Percentiles rank a stretch among this genome's conserved stretches.
Evolutionary conservation across 2,113 vertebrate genomes (phyloP).

Genomic region (Echinops telfairi): DNA sequence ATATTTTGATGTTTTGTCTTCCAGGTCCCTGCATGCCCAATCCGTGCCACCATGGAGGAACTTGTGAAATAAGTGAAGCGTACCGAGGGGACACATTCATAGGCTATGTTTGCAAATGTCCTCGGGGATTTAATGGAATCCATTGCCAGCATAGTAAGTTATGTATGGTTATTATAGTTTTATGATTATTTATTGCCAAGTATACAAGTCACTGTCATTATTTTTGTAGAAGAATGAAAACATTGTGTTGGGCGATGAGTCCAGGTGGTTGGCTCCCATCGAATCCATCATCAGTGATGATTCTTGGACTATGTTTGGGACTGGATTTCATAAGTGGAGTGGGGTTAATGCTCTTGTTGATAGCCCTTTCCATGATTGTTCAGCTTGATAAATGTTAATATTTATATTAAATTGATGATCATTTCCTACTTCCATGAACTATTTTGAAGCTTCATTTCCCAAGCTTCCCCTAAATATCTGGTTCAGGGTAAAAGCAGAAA

Average conservation of each 20-base stretch:
- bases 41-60: slow-evolving; percentile 98
- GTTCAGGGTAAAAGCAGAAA: neutral
- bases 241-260: neutral
- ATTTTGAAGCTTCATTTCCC: neutral
- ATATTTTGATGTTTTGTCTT: slow-evolving; percentile 44
- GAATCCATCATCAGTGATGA: neutral
- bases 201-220: slow-evolving; percentile 37
- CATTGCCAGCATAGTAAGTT: slow-evolving; percentile 99
- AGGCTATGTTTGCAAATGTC: slow-evolving; percentile 97
- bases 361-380: neutral
- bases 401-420: neutral
- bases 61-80: slow-evolving; percentile 96
- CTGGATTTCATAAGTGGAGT: rapidly evolving
- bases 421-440: neutral
- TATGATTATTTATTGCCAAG: slow-evolving; percentile 66
- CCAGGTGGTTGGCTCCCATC: neutral
- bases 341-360: neutral
- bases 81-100: slow-evolving; percentile 98
- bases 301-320: neutral
- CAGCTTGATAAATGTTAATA: neutral
- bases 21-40: slow-evolving; percentile 97
- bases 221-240: slow-evolving; percentile 1
- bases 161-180: slow-evolving; percentile 11
- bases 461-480: neutral
- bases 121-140: slow-evolving; percentile 95